phyloP scores from a whole-genome alignment of 2,888 invertebrate species.

The Andrena praecox region DNA sequence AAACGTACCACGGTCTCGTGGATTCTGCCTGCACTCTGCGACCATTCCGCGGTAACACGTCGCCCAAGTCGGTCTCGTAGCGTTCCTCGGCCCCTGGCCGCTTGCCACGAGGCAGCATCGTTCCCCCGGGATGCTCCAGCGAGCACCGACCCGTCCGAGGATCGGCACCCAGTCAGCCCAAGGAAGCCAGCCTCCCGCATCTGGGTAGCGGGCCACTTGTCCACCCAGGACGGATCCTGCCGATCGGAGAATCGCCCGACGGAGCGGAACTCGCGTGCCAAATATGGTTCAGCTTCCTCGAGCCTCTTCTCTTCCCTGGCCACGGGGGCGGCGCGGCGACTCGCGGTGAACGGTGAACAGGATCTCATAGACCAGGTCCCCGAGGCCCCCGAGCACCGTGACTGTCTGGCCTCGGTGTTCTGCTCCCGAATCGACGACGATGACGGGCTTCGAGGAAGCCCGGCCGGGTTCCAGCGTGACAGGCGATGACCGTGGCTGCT shows the following conservation, averaged over 20 bases:
- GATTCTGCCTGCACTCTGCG: conserved; percentile 69
- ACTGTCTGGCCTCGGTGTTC: neutral
- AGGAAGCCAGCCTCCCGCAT: neutral
- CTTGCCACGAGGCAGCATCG: conserved; percentile 61
- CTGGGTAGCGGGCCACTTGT: neutral
- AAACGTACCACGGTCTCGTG: conserved; percentile 70
- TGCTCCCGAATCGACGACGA: conserved; percentile 18
- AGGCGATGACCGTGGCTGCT: conserved; percentile 21
- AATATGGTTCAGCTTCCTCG: conserved; percentile 46
- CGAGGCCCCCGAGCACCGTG: neutral
- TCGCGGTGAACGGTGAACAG: conserved; percentile 48
- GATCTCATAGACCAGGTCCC: neutral
- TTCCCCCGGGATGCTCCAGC: conserved; percentile 41
- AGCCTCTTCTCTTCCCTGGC: neutral
- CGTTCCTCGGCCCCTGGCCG: conserved; percentile 58
- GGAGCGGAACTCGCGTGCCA: conserved; percentile 36
- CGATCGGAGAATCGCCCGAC: neutral
- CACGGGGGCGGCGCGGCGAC: neutral
- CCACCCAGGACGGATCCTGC: neutral
- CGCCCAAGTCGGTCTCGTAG: conserved; percentile 70
- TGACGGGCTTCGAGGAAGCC: conserved; percentile 47
- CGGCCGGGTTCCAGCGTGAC: conserved; percentile 42
- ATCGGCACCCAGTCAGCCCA: conserved; percentile 2
- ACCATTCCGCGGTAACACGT: conserved; percentile 74
- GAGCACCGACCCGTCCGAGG: neutral